Base-by-base conservation (phyloP, 2,797 vertebrate genomes). In the Sphaeramia orbicularis region DNA sequence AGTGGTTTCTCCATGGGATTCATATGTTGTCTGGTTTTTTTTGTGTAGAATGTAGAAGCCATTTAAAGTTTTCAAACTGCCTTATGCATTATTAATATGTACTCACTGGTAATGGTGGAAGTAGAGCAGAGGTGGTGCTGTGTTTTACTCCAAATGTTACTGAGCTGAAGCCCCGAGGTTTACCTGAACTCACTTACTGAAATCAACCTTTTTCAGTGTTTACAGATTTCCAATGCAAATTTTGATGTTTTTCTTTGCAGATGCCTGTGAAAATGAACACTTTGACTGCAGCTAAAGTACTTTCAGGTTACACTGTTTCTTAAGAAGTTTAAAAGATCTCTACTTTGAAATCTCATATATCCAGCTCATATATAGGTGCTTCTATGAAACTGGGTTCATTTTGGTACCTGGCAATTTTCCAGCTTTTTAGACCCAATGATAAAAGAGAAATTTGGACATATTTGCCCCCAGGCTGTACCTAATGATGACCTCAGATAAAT, bases 51-150 rank as follows among this genome's bases (percentile, higher is more conserved):
- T 15, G 52, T 44, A 16, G 18, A 12, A 71, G 2, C 32, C 30
- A 1, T 67, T 40, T 69, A 24, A 74, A 51, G 54, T 37, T 45
- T 48, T 49, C 11, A 37, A 58, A 45, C 36, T 32, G 40, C 37
- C 14, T 13, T 6, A 19, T 74, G 49, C 49, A 58, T 78, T 74
- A 62, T 69, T 65, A 66, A 55, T 59, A 38, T n/a, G 2, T 5
- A 0, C 54, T 51, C 58, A 19, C 1, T 19, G 6, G 59, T 53
- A 54, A 37, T 10, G 45, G 16, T 54, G 44, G 24, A 47, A 62
- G 40, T 51, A 19, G 62, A 74, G 44, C 37, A 47, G 30, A 58
- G 59, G 47, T 63, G 55, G 13, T 58, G 43, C 63, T 19, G 36
- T 56, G 40, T 12, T 53, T 73, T 63, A 48, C 51, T 72, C 37